phyloP scores from a whole-genome alignment of 2,113 vertebrate genomes.

The Catagonus wagneri region DNA sequence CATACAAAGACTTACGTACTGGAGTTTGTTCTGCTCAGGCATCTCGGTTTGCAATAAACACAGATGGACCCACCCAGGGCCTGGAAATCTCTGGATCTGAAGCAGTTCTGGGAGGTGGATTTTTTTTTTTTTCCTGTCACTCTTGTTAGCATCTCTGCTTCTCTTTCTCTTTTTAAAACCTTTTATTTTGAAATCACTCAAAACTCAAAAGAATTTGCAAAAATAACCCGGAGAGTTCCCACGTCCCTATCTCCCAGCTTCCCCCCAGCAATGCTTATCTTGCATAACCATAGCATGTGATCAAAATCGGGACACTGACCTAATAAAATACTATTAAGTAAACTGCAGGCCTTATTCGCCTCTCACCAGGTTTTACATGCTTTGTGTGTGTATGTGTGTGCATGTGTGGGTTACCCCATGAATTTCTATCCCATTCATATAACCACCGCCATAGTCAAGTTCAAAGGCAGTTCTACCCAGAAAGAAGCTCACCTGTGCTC shows the following conservation, averaged over 20 bases:
- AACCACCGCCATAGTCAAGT: not conserved
- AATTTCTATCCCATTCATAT: not conserved
- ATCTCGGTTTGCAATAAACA: not conserved
- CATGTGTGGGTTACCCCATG: rapidly evolving
- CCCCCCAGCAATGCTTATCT: not conserved
- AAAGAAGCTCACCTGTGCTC: not conserved
- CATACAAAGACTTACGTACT: not conserved
- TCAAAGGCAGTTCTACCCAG: not conserved
- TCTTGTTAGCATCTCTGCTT: not conserved
- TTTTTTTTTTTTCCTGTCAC: not conserved
- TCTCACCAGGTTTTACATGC: not conserved
- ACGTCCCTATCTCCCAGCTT: not conserved
- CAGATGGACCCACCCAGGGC: not conserved
- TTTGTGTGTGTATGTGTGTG: rapidly evolving
- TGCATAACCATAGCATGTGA: not conserved
- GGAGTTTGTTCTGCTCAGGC: not conserved
- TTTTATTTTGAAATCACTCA: constrained; percentile 35
- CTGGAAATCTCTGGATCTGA: not conserved
- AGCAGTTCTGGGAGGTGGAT: not conserved
- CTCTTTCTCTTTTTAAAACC: not conserved
- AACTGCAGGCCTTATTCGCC: too few species aligned
- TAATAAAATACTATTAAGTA: not conserved
- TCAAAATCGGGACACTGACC: not conserved
- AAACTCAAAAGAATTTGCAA: not conserved
- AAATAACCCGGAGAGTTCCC: not conserved